These are phyloP conservation scores for Chascanopsetta lugubris DNA, from an alignment of 2,113 vertebrate genomes.

Conservation along the genomic window DNA sequence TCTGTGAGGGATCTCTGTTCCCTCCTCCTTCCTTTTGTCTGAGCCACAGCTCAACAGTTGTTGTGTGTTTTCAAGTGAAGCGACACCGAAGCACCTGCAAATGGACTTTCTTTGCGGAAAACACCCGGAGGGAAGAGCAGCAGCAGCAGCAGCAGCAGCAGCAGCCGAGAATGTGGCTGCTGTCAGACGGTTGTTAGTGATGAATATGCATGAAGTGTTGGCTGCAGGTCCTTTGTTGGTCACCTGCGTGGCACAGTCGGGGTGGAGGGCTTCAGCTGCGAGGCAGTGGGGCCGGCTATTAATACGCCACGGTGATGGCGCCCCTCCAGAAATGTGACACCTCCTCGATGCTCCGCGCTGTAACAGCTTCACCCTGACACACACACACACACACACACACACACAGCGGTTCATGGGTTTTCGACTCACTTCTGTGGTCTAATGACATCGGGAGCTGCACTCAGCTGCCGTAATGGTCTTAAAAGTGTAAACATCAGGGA, in stretches of 20 bases:
- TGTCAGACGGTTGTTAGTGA: slow-evolving; percentile 42
- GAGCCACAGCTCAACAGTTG: not conserved
- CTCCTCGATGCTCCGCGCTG: slow-evolving; percentile 5
- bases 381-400: too few species aligned
- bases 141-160: too few species aligned
- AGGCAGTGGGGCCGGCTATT: slow-evolving; percentile 53
- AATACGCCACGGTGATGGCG: slow-evolving; percentile 39
- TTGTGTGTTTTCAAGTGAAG: not conserved
- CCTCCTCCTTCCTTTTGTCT: not conserved
- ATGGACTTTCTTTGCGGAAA: not conserved
- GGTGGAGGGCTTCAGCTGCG: slow-evolving; percentile 53
- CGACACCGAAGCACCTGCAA: not conserved
- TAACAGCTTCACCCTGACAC: slow-evolving; percentile 30
- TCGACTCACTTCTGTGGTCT: not conserved
- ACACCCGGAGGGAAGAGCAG: slow-evolving; percentile 31
- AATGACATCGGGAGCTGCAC: too few species aligned
- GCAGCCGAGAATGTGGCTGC: slow-evolving; percentile 50
- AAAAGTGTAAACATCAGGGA: too few species aligned
- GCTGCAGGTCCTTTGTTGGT: slow-evolving; percentile 58
- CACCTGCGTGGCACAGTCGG: slow-evolving; percentile 60
- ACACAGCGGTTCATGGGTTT: too few species aligned
- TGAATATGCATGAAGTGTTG: slow-evolving; percentile 74
- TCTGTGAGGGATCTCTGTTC: not conserved
- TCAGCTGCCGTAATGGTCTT: too few species aligned
- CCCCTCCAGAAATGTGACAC: slow-evolving; percentile 56